Percentiles rank a stretch among this genome's conserved stretches.
Conservation (phyloP, 2,797 vertebrate species). For the Brachyrhaphis roseni region DNA sequence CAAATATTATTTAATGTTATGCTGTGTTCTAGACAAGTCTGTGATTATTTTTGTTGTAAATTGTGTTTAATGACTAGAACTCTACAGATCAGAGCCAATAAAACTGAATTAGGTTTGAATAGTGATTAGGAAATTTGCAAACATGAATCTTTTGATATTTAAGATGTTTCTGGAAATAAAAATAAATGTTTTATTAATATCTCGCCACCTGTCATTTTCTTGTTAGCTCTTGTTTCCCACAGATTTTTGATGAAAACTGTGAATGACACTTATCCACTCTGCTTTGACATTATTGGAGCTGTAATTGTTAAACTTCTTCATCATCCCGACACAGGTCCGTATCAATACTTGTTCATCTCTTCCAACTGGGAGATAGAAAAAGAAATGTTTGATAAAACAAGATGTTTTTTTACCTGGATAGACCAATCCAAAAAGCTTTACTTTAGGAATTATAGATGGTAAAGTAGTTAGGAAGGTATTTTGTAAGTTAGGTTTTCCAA, state of each 20-base stretch:
- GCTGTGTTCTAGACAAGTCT: too few relatives aligned
- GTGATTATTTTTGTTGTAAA: too few relatives aligned
- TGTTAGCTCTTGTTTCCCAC: constrained; percentile 25
- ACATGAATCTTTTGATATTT: neutral
- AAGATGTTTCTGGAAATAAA: neutral
- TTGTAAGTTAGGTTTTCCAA: neutral
- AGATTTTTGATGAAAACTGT: constrained; percentile 65
- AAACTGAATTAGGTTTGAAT: neutral
- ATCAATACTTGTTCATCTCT: neutral
- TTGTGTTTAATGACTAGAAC: too few relatives aligned
- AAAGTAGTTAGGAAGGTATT: neutral
- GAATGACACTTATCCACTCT: constrained; percentile 58
- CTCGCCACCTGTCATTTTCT: constrained; percentile 9
- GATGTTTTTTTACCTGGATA: neutral
- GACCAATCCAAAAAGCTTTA: neutral
- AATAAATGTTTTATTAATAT: neutral
- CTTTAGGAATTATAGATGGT: neutral
- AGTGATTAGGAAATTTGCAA: neutral
- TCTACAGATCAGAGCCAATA: too few relatives aligned
- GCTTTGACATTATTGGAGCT: constrained; percentile 60
- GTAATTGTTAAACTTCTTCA: constrained; percentile 67
- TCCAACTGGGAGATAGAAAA: neutral
- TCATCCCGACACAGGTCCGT: constrained; percentile 66
- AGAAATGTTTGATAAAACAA: neutral
- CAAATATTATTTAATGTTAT: too few relatives aligned